Evolutionary conservation across 2,113 vertebrate genomes (phyloP).

Genomic region (Piliocolobus tephrosceles): DNA sequence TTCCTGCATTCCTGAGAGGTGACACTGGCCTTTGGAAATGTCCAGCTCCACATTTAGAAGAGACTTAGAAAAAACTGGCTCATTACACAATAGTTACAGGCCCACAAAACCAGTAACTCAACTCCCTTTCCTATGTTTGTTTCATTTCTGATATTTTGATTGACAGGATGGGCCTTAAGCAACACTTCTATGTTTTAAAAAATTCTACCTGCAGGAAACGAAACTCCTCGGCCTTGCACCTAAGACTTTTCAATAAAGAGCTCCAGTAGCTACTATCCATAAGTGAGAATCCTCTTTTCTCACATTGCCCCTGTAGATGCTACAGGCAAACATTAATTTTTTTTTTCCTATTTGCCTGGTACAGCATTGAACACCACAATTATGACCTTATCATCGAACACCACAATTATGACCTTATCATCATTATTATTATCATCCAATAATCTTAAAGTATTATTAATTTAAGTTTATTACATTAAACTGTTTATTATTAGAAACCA

Average conservation of each 20-base stretch:
- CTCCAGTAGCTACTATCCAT: background rate
- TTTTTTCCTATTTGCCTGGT: background rate
- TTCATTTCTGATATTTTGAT: conserved; percentile 62
- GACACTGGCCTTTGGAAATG: conserved; percentile 61
- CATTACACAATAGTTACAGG: conserved; percentile 52
- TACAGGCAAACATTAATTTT: background rate
- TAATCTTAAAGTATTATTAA: background rate
- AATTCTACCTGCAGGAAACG: conserved; percentile 23
- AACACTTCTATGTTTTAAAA: conserved; percentile 33
- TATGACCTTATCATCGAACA: background rate
- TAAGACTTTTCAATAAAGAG: background rate
- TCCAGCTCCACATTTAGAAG: conserved; percentile 32
- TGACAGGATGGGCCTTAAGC: conserved; percentile 53
- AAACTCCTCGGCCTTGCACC: background rate
- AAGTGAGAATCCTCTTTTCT: background rate
- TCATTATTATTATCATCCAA: background rate
- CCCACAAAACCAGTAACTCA: conserved; percentile 22
- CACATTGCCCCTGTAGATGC: background rate
- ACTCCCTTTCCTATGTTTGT: background rate
- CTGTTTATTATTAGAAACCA: background rate
- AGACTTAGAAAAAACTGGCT: conserved; percentile 48
- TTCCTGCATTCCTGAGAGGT: conserved; percentile 27
- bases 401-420: background rate
- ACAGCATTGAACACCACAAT: background rate
- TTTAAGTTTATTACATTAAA: background rate